Conservation (phyloP, 2,797 vertebrate genomes). For the Gymnocypris eckloni region DNA sequence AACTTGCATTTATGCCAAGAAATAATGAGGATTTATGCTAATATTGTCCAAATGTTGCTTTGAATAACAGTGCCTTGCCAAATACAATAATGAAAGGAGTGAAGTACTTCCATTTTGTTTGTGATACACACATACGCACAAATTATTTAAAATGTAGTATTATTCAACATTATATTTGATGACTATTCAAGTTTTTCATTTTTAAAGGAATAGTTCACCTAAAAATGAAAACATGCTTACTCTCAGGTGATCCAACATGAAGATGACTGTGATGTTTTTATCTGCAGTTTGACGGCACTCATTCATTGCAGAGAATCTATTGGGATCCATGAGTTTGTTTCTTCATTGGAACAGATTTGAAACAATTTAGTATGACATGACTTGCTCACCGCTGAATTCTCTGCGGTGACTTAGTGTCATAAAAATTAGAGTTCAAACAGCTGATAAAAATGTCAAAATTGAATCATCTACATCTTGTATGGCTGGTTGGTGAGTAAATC, state of each 20-base stretch:
- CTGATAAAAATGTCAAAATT: neutral
- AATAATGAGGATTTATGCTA: neutral
- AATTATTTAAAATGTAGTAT: neutral
- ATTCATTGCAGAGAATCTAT: neutral
- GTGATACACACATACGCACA: neutral
- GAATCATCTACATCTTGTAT: neutral
- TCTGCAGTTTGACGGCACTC: neutral
- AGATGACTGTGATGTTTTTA: neutral
- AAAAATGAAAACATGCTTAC: neutral
- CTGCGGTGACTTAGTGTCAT: neutral
- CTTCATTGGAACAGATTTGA: neutral
- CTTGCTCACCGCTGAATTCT: neutral
- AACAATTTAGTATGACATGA: neutral
- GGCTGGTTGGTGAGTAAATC: neutral
- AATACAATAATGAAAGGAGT: neutral
- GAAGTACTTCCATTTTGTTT: neutral
- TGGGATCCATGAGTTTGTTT: neutral
- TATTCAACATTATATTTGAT: neutral
- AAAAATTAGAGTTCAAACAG: neutral
- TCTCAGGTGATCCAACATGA: neutral
- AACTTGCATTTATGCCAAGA: neutral
- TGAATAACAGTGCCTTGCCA: neutral
- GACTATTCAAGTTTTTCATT: neutral
- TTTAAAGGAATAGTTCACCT: neutral
- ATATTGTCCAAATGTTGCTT: neutral